These are phyloP conservation scores for Popillia japonica DNA, from an alignment of 1,140 invertebrate genomes.

Conservation along the genomic window DNA sequence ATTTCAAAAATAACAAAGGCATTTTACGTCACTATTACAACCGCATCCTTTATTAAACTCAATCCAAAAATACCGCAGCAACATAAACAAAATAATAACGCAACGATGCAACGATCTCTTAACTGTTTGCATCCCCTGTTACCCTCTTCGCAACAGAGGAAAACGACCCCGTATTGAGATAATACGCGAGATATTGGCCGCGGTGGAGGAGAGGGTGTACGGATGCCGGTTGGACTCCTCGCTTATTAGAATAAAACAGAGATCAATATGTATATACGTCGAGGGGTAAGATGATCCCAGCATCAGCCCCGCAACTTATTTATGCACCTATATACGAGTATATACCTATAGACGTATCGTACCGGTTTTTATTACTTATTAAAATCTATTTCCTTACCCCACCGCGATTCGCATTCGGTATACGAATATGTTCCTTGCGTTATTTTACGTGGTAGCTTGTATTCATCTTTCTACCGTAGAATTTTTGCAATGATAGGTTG, in stretches of 20 bases:
- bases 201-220: not conserved
- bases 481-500: not conserved
- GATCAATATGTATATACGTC: slow-evolving; percentile 27
- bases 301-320: not conserved
- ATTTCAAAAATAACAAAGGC: no score
- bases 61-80: slow-evolving; percentile 1
- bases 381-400: slow-evolving; percentile 29
- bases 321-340: slow-evolving; percentile 2
- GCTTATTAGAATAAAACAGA: slow-evolving; percentile 31
- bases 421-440: not conserved
- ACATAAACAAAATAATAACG: slow-evolving; percentile 19
- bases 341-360: no score
- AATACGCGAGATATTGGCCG: not conserved
- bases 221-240: slow-evolving; percentile 16
- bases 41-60: not conserved
- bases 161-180: not conserved
- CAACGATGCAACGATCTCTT: slow-evolving; percentile 5
- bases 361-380: slow-evolving; percentile 35
- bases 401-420: not conserved
- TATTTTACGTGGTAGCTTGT: not conserved
- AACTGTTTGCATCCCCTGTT: not conserved
- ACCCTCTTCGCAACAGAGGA: not conserved
- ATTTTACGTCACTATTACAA: no score
- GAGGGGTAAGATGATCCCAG: slow-evolving; percentile 26
- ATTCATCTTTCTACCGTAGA: not conserved